A percentile compares a stretch with the other conserved stretches of the same genome.
Conservation (phyloP, 2,888 invertebrate genomes). For the Gasteruption jaculator region DNA sequence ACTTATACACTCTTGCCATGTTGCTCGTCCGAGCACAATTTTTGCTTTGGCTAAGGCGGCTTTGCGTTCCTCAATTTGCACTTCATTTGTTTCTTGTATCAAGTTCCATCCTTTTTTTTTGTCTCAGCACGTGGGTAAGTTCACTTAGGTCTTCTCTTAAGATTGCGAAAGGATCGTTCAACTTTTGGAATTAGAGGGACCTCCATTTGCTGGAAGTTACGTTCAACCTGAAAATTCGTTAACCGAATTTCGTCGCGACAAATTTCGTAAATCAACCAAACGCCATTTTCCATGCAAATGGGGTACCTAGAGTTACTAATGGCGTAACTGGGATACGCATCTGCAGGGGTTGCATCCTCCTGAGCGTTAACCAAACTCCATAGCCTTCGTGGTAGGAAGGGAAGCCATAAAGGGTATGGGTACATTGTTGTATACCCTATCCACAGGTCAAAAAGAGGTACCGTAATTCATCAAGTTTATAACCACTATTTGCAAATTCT, state of each 20-base stretch:
- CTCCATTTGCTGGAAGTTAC: too few species aligned
- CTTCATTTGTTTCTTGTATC: constrained; percentile 48
- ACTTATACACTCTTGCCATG: constrained; percentile 19
- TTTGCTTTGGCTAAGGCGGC: too few species aligned
- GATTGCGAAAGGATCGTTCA: too few species aligned
- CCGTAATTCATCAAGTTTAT: constrained; percentile 42
- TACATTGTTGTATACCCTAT: too few species aligned
- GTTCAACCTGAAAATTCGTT: too few species aligned
- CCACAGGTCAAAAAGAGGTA: constrained; percentile 19
- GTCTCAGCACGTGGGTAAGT: constrained; percentile 33
- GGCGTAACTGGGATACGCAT: too few species aligned
- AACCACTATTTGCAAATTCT: constrained; percentile 40
- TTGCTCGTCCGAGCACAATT: constrained; percentile 21
- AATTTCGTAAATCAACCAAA: too few species aligned
- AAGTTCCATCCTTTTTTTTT: constrained; percentile 42
- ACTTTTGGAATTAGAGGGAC: too few species aligned
- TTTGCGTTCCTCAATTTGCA: constrained; percentile 50
- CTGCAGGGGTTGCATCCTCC: constrained; percentile 15
- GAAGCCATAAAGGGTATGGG: constrained; percentile 28
- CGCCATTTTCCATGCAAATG: too few species aligned
- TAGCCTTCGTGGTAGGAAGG: constrained; percentile 15
- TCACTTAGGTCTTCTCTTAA: too few species aligned
- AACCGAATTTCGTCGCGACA: too few species aligned
- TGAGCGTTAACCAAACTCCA: constrained; percentile 8
- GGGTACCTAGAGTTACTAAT: too few species aligned